phyloP scores from a whole-genome alignment of 2,888 invertebrate species.

The Allacma fusca region DNA sequence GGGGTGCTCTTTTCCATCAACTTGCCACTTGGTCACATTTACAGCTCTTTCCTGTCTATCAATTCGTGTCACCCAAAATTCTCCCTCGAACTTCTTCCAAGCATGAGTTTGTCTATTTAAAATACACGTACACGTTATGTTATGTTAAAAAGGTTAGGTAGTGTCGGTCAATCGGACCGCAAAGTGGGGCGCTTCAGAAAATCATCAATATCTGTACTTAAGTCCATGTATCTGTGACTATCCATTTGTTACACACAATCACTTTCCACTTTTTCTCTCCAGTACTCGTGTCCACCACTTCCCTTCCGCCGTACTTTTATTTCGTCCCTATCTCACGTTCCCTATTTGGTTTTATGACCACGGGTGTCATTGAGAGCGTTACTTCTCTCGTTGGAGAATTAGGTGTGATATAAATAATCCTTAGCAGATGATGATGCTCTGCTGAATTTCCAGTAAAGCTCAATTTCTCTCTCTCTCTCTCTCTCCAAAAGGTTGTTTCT shows the following conservation, averaged over 20 bases:
- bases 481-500: too few relatives aligned
- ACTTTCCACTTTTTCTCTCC: not conserved
- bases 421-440: too few relatives aligned
- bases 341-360: not conserved
- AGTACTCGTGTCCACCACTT: not conserved
- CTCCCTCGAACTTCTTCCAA: not conserved
- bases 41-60: conserved; percentile 59
- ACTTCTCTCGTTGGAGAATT: too few relatives aligned
- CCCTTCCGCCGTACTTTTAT: not conserved
- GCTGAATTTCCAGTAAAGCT: too few relatives aligned
- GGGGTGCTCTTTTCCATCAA: conserved; percentile 60
- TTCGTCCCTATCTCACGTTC: not conserved
- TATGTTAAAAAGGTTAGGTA: too few relatives aligned
- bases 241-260: too few relatives aligned
- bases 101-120: not conserved
- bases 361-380: not conserved
- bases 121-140: not conserved
- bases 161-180: too few relatives aligned
- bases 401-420: too few relatives aligned
- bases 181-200: too few relatives aligned
- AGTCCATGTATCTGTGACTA: too few relatives aligned
- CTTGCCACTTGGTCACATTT: conserved; percentile 58
- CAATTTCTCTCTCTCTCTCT: too few relatives aligned
- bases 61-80: conserved; percentile 35
- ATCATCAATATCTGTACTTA: too few relatives aligned